These are phyloP conservation scores for Pipa parva DNA, from an alignment of 2,113 vertebrate genomes.

Conservation along the genomic window DNA sequence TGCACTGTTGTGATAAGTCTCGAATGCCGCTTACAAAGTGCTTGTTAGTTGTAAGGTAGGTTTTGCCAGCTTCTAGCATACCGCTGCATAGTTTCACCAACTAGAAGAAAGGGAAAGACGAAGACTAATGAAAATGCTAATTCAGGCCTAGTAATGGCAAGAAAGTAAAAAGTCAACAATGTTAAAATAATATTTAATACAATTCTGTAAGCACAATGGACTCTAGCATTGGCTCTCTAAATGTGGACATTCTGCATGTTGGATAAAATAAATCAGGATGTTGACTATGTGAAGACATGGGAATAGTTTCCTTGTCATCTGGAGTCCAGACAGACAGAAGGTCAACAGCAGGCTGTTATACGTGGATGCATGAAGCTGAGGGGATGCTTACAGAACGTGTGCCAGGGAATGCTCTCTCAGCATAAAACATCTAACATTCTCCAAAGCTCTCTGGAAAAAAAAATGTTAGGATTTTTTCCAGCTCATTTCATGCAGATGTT, in stretches of 20 bases:
- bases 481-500: slow-evolving; percentile 32
- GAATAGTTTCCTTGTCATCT: slow-evolving; percentile 32
- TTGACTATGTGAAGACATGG: slow-evolving; percentile 15
- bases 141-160: too few species aligned
- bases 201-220: not conserved
- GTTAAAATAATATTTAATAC: too few species aligned
- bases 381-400: not conserved
- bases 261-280: slow-evolving; percentile 21
- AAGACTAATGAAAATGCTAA: not conserved
- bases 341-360: slow-evolving; percentile 20
- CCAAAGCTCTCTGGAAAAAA: slow-evolving; percentile 15
- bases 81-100: slow-evolving; percentile 94
- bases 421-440: slow-evolving; percentile 30
- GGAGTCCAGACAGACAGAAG: slow-evolving; percentile 29
- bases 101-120: slow-evolving; percentile 50
- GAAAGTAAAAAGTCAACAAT: too few species aligned
- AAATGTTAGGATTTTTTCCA: slow-evolving; percentile 30
- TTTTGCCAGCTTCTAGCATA: slow-evolving; percentile 91
- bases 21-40: slow-evolving; percentile 89
- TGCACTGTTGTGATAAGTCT: slow-evolving; percentile 91
- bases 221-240: not conserved
- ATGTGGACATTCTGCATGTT: not conserved
- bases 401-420: slow-evolving; percentile 35
- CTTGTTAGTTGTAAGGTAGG: slow-evolving; percentile 87
- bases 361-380: slow-evolving; percentile 1